These are phyloP conservation scores for Lycopodina hypogea DNA, from an alignment of 37 sponge, comb jelly and placozoan genomes.

Conservation along the genomic window DNA sequence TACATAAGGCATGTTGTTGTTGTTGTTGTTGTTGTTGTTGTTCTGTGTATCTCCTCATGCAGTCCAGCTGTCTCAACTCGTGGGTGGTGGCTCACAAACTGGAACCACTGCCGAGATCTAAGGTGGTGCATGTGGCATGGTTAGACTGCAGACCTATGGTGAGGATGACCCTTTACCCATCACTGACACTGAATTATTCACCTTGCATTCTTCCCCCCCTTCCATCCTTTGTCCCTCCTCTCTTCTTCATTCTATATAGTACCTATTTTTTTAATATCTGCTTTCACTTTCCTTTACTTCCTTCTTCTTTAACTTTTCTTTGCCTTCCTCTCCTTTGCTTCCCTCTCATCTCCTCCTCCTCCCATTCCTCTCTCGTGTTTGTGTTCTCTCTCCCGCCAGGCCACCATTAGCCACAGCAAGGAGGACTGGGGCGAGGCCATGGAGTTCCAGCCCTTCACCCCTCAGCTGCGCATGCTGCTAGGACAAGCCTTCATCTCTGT, in stretches of 20 bases:
- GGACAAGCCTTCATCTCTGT: constrained; percentile 44
- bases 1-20: background rate
- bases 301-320: background rate
- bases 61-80: constrained; percentile 43
- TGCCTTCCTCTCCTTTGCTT: background rate
- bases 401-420: constrained; percentile 39
- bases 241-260: no score
- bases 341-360: background rate
- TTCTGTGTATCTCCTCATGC: background rate
- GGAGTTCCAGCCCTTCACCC: constrained; percentile 38
- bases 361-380: background rate
- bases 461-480: constrained; percentile 44
- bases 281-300: background rate
- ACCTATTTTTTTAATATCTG: no score
- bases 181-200: background rate
- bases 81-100: constrained; percentile 51
- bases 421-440: constrained; percentile 38
- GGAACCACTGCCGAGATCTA: constrained; percentile 1
- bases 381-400: constrained; percentile 6
- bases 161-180: constrained; percentile 1
- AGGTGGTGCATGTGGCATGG: constrained; percentile 45
- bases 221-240: no score
- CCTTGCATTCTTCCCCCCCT: no score
- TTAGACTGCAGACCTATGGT: constrained; percentile 51
- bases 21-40: background rate